Conservation (phyloP, 2,113 vertebrate species). For the Nesogale talazaci region DNA sequence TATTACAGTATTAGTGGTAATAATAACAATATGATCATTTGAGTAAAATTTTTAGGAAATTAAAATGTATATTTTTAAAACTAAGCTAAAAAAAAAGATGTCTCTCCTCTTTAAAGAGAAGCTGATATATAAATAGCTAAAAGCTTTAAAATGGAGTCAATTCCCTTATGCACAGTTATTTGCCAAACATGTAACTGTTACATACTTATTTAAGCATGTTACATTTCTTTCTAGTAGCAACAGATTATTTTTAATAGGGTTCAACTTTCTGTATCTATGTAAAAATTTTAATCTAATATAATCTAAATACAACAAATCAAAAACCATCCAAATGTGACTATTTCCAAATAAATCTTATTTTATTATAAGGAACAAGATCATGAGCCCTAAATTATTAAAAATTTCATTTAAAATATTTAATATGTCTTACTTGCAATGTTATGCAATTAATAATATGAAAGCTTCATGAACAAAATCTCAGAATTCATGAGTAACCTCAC, state of each 20-base stretch:
- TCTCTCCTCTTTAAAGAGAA: not conserved
- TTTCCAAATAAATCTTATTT: constrained; percentile 63
- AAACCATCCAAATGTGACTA: constrained; percentile 46
- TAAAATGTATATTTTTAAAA: not conserved
- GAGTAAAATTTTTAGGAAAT: not conserved
- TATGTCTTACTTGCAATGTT: constrained; percentile 18
- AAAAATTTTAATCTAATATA: constrained; percentile 32
- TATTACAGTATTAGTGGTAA: not conserved
- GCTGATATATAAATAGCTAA: not conserved
- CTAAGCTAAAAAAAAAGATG: not conserved
- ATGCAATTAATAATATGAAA: constrained; percentile 60
- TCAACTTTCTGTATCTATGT: not conserved
- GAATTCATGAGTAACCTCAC: constrained; percentile 59
- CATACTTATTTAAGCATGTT: not conserved
- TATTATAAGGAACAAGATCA: constrained; percentile 41
- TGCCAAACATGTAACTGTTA: not conserved
- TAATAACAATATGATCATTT: not conserved
- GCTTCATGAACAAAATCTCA: constrained; percentile 24
- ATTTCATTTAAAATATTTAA: constrained; percentile 60
- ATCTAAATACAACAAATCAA: constrained; percentile 47
- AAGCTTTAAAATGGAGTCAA: not conserved
- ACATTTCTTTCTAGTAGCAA: not conserved
- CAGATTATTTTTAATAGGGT: constrained; percentile 14
- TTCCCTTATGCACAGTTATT: not conserved
- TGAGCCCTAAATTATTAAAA: constrained; percentile 50